Percentiles rank a stretch among this genome's conserved stretches.
These are phyloP conservation scores for Micromesistius poutassou DNA, from an alignment of 2,797 vertebrate genomes.

Conservation along the genomic window DNA sequence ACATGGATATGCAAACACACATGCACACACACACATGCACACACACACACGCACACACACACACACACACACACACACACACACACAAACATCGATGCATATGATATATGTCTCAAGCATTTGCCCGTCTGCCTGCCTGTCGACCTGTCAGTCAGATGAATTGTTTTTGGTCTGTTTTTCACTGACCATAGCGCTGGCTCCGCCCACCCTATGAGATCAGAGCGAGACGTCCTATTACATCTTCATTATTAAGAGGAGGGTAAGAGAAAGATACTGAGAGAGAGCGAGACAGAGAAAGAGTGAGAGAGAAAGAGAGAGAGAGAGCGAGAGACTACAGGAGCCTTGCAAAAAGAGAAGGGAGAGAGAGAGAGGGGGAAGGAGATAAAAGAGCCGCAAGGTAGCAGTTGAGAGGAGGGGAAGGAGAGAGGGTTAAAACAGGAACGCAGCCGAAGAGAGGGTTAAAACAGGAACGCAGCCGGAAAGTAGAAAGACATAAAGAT, in stretches of 20 bases:
- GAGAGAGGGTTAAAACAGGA: slow-evolving; percentile 19
- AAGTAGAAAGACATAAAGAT: not conserved
- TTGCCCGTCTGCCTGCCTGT: slow-evolving; percentile 33
- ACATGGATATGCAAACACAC: not conserved
- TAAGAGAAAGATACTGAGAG: slow-evolving; percentile 41
- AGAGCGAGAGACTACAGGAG: not conserved
- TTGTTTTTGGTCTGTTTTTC: slow-evolving; percentile 17
- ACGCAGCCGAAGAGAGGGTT: not conserved
- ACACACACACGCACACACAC: slow-evolving; percentile 14
- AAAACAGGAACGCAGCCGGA: slow-evolving; percentile 7
- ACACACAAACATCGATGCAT: slow-evolving; percentile 24
- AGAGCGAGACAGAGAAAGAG: slow-evolving; percentile 5
- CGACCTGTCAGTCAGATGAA: not conserved
- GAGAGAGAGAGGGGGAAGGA: slow-evolving; percentile 3
- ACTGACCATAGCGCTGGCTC: slow-evolving; percentile 40
- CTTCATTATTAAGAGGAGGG: slow-evolving; percentile 47
- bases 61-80: slow-evolving; percentile 25
- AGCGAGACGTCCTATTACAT: slow-evolving; percentile 41
- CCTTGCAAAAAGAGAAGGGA: not conserved
- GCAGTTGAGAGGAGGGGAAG: not conserved
- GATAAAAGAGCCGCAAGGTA: not conserved
- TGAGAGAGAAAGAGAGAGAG: not conserved
- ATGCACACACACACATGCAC: slow-evolving; percentile 8
- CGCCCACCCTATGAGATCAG: slow-evolving; percentile 14
- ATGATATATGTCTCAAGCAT: slow-evolving; percentile 17